Evolutionary conservation across 2,797 vertebrate genomes (phyloP).

Genomic region (Pelochelys cantorii): DNA sequence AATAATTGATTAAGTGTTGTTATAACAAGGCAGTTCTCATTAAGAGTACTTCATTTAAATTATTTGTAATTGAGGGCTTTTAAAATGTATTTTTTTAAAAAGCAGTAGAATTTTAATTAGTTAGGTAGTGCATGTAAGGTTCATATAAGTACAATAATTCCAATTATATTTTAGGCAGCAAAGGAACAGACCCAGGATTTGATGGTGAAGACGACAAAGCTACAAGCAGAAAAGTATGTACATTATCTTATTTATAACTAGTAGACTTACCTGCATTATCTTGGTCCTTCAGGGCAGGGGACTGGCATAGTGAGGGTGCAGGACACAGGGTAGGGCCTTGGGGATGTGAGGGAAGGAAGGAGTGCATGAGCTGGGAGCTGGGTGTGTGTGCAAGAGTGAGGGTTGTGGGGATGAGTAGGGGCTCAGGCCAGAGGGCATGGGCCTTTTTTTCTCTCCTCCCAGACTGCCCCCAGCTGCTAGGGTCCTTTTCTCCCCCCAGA

Average conservation of each 20-base stretch:
- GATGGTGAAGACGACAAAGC: constrained; percentile 97
- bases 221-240: constrained; percentile 95
- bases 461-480: too few relatives aligned
- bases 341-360: too few relatives aligned
- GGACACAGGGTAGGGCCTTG: too few relatives aligned
- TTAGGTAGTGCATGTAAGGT: not conserved
- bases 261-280: too few relatives aligned
- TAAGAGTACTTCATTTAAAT: not conserved
- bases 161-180: constrained; percentile 86
- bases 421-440: too few relatives aligned
- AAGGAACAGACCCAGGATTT: constrained; percentile 98
- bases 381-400: too few relatives aligned
- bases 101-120: not conserved
- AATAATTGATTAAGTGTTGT: not conserved
- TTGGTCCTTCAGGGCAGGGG: too few relatives aligned
- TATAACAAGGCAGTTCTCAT: not conserved
- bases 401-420: too few relatives aligned
- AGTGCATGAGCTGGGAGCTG: too few relatives aligned
- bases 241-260: constrained; percentile 3
- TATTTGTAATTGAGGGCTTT: not conserved
- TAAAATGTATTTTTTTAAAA: not conserved
- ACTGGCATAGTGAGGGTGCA: too few relatives aligned
- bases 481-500: too few relatives aligned
- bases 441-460: too few relatives aligned
- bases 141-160: not conserved